Percentiles rank a stretch among this genome's conserved stretches.
phyloP scores from a whole-genome alignment of 2,888 invertebrate genomes.

The Esperia sulphurella region DNA sequence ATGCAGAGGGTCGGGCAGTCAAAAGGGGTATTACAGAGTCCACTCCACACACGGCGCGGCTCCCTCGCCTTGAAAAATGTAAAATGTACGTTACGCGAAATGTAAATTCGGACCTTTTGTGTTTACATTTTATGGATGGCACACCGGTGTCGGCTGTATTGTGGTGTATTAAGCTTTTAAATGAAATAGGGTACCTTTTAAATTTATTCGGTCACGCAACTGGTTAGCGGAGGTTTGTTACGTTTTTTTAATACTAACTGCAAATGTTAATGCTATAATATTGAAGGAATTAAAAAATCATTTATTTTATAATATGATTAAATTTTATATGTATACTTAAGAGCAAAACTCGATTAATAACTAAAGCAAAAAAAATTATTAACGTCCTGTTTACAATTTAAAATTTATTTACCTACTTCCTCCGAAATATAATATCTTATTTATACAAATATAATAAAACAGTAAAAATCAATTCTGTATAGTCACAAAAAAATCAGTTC shows the following conservation, averaged over 20 bases:
- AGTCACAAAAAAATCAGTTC: too few relatives aligned
- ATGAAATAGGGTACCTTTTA: constrained; percentile 23
- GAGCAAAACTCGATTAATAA: too few relatives aligned
- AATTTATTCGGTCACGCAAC: constrained; percentile 16
- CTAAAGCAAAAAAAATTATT: too few relatives aligned
- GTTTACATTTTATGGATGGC: constrained; percentile 31
- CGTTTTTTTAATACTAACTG: background rate
- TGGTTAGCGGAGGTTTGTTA: background rate
- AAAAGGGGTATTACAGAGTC: constrained; percentile 1
- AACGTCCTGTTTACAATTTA: too few relatives aligned
- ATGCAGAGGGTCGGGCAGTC: constrained; percentile 1
- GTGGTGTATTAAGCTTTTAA: constrained; percentile 33
- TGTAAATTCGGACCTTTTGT: constrained; percentile 41
- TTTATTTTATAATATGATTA: too few relatives aligned
- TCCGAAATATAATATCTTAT: too few relatives aligned
- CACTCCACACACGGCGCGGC: background rate
- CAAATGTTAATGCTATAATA: too few relatives aligned
- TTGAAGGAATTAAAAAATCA: too few relatives aligned
- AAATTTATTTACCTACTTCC: too few relatives aligned
- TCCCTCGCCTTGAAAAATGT: constrained; percentile 30
- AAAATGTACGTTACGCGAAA: constrained; percentile 36
- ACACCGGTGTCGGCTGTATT: background rate
- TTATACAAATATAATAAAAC: too few relatives aligned
- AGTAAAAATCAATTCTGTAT: too few relatives aligned
- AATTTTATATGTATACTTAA: too few relatives aligned